These are phyloP conservation scores for Streblospio benedicti DNA, from an alignment of 1,140 invertebrate species.

Conservation along the genomic window DNA sequence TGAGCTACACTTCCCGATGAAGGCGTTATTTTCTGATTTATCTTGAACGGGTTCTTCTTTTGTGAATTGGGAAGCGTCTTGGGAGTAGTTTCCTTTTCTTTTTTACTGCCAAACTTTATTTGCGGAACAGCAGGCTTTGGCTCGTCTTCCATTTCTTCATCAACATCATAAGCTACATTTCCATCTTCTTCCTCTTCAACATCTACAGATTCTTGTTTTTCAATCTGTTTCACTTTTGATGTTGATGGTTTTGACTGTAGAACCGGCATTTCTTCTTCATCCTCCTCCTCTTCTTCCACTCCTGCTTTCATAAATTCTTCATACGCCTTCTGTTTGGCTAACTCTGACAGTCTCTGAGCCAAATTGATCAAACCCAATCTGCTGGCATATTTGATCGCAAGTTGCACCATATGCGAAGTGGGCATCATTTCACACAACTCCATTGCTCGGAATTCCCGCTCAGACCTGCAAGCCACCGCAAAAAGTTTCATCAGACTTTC, in stretches of 20 bases:
- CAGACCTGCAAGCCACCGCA: constrained; percentile 74
- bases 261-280: neutral
- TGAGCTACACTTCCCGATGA: too few relatives aligned
- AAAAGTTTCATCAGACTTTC: constrained; percentile 81
- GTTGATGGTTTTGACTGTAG: too few relatives aligned
- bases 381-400: constrained; percentile 78
- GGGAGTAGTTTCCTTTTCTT: too few relatives aligned
- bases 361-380: constrained; percentile 65
- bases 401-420: constrained; percentile 63
- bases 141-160: neutral
- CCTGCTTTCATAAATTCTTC: neutral
- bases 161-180: neutral
- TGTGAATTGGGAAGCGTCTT: neutral
- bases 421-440: constrained; percentile 77
- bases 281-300: too few relatives aligned
- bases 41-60: constrained; percentile 17
- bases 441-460: constrained; percentile 73
- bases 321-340: constrained; percentile 29
- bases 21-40: neutral
- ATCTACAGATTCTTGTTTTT: too few relatives aligned
- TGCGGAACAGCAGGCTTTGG: neutral
- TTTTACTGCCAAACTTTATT: neutral
- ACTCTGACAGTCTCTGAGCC: constrained; percentile 54
- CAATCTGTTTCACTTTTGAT: too few relatives aligned
- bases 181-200: too few relatives aligned